Evolutionary conservation across 64 coral and sea anemone species (phyloP), one percentile per base, ranked within the genome.

Genomic region (Exaiptasia diaphana): DNA sequence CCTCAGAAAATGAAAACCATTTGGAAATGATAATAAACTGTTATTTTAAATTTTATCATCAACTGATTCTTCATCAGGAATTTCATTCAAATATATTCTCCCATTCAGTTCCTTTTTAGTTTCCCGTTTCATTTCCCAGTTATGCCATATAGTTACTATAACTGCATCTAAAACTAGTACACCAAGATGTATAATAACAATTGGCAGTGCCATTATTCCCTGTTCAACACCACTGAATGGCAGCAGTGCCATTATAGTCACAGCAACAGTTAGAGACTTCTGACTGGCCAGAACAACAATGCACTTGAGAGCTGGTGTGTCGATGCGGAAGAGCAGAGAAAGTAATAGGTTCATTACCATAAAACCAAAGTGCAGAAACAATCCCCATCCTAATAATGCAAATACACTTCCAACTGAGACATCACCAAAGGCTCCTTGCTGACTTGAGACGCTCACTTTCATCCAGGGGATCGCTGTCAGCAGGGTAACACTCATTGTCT

Each of bases 391-490:
- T 30, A 90, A n/a, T 8, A 80, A 58, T 0, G 87, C 87, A 82
- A 96, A 90, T 36, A 90, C 38, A 38, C 85, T 88, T 40, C 64
- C 62, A 50, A 93, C 26, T 20, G 79, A 83, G 32, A 99, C 39
- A 15, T 43, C 5, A 17, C 14, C 39, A 46, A 99, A 93, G 18
- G 85, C 86, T 41, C 90, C 90, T 33, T 78, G 48, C 0, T 78
- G 41, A 80, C 90, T 99, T 36, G 95, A 86, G 10, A 92, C 78
- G 59, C 95, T 99, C 5, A 99, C 85, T 71, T 99, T 99, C 89
- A 99, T 85, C 95, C 95, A 99, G 23, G 95, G 95, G 25, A 99
- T 93, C 67, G 88, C 80, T 15, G 88, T 88, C 27, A 99, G 58
- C 2, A 99, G 81, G 39, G 86, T 71, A 3, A 99, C 68, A 25